Evolutionary conservation across 2,797 vertebrate genomes (phyloP), one percentile per base, ranked within the genome.

Genomic region (Eutrigla gurnardus): DNA sequence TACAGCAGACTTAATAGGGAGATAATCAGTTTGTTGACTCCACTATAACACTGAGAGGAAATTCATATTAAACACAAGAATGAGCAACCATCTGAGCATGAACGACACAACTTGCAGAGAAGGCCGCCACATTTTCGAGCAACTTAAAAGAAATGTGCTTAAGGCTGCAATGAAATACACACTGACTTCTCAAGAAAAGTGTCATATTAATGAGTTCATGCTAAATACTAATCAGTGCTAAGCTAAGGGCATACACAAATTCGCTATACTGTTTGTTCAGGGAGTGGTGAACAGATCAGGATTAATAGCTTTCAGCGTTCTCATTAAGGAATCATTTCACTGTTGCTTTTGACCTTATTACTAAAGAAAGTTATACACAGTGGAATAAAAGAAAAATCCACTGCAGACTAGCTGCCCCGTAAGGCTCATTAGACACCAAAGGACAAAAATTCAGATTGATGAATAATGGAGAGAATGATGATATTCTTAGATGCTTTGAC

Each of bases 21-120:
- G 14, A 72, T 74, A 78, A 89, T 86, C 80, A 81, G 75, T 86
- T 68, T 75, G 75, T 81, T 65, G 72, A 81, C 65, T 75, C 53
- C 43, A 42, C 60, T 45, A 25, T 70, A 81, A 72, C 65, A 68
- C 62, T 55, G 69, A 84, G 67, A 76, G 65, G 33, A 70, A 55
- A 54, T 57, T 77, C 58, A 40, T 62, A 82, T 74, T 77, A 64
- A 77, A 73, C 71, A 73, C 53, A 87, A 79, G 75, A 81, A 78
- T 86, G 78, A 82, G 78, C 63, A 81, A 37, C 65, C 58, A 73
- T 65, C 83, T 45, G 59, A 83, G 75, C 82, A 43, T 81, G 49
- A 78, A 85, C 40, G 39, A 66, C 52, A 73, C 59, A 77, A 62
- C 57, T 55, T 58, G 50, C 53, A 78, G 60, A 64, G 72, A 75